A percentile compares a stretch with the other conserved stretches of the same genome.
Evolutionary conservation across 2,797 vertebrate genomes (phyloP).

Genomic region (Phrynocephalus vlangalii): DNA sequence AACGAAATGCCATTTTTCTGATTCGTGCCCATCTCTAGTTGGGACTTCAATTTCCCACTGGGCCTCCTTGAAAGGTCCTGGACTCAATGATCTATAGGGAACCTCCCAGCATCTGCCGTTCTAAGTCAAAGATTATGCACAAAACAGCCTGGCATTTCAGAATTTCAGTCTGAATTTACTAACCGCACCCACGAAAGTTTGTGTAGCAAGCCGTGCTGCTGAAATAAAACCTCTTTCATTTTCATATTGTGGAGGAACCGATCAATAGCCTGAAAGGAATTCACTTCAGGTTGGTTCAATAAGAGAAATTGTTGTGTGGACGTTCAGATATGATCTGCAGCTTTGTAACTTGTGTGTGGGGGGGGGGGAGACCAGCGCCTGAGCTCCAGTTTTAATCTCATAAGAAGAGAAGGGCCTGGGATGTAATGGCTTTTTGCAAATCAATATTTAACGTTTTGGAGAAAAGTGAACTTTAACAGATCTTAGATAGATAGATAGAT

Average conservation of each 20-base stretch:
- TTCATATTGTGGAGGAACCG: constrained; percentile 62
- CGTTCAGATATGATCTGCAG: constrained; percentile 53
- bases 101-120: neutral
- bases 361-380: constrained; percentile 6
- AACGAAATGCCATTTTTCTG: no score
- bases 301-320: constrained; percentile 59
- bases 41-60: no score
- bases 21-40: no score
- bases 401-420: constrained; percentile 42
- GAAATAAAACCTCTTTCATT: constrained; percentile 63
- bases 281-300: constrained; percentile 65
- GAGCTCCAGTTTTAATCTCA: constrained; percentile 51
- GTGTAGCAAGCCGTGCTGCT: constrained; percentile 1
- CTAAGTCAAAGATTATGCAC: no score
- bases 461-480: constrained; percentile 48
- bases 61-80: no score
- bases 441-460: constrained; percentile 57
- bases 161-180: neutral
- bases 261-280: constrained; percentile 60
- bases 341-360: constrained; percentile 41
- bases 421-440: constrained; percentile 47
- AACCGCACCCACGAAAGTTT: neutral
- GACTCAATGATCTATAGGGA: neutral
- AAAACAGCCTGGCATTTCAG: neutral
- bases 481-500: no score